Base-by-base conservation (phyloP, 2,888 invertebrate genomes). In the Hetaerina titia region DNA sequence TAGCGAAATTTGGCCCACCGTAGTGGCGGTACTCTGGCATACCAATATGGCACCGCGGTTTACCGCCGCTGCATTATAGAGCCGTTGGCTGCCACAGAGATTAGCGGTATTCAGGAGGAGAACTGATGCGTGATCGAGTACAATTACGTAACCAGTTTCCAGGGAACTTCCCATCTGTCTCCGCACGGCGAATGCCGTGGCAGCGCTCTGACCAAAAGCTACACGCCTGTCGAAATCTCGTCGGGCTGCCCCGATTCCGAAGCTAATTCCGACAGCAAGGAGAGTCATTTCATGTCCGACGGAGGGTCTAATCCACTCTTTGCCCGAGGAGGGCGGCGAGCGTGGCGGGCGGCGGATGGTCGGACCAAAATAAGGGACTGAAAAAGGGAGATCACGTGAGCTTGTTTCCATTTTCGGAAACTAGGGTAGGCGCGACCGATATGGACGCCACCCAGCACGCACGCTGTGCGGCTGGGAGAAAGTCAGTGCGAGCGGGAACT, bases 331-430 rank as follows among this genome's bases (percentile, higher is more conserved):
- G 60, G 25, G 19, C 22, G 64, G 64, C 19, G 64, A 7, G 64
- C 9, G n/a, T 8, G 25, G 81, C 45, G 45, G 81, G 81, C 25
- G 31, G 25, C 9, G 81, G 7, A 22, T 69, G 19, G 81, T 11
- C 11, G 81, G 81, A 81, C 81, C 81, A 22, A 81, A 81, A 81
- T 81, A 81, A 81, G 81, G 22, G 81, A 81, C 81, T 81, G 81
- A 22, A 81, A 31, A 81, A 81, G 81, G 81, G 81, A 25, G 81
- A 81, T 81, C 81, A 81, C 81, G 81, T 81, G 81, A 81, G 22
- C 81, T 6, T 8, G 81, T 22, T 81, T 81, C 81, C 81, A 31
- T 81, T 81, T 22, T 81, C 81, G 81, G 74, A 81, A 81, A 81
- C 81, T 81, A 31, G 81, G 81, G 25, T 31, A 81, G 81, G 81